Evolutionary conservation across 2,797 vertebrate genomes (phyloP), one percentile per base, ranked within the genome.

Genomic region (Limnodromus scolopaceus): DNA sequence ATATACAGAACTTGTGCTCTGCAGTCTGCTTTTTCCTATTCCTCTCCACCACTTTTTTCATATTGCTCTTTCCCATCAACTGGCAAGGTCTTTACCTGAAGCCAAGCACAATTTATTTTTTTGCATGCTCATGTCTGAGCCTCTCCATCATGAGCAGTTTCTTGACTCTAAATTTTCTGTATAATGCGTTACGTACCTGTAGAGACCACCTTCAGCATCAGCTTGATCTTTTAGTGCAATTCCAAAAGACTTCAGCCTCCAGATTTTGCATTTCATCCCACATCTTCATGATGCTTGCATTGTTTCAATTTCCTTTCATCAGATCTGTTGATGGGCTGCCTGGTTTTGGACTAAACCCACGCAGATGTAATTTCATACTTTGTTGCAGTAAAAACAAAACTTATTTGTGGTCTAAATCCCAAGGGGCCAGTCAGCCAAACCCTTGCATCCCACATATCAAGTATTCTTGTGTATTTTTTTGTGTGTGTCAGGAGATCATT

Each of bases 351-450:
- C 66, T 84, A 80, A 90, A 93, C 36, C 32, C 4, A 3, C 41
- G 49, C 57, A 82, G 53, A 91, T 84, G 38, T 80, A 60, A 92
- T 93, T 94, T 91, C 74, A 83, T 84, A 51, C 77, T 92, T 49
- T 11, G 5, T 28, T 83, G 45, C 3, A 3, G 28, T 83, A 58
- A 93, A 95, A 92, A 22, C 34, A 91, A 79, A 85, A 88, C 9
- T 10, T 83, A 60, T 10, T 86, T 92, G 45, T 91, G 61, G 49
- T 66, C 36, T 90, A 54, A 87, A 82, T 91, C 91, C 60, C 41
- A 57, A 48, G 48, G 23, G 43, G 11, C n/a, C 65, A 83, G 53
- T 68, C 76, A 89, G 60, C 43, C 43, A 78, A 94, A 76, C 27
- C 23, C 15, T 84, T 94, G 48, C 19, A 82, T 86, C 55, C 66